These are phyloP conservation scores for Parascotia fuliginaria DNA, from an alignment of 2,888 invertebrate species.

Conservation along the genomic window DNA sequence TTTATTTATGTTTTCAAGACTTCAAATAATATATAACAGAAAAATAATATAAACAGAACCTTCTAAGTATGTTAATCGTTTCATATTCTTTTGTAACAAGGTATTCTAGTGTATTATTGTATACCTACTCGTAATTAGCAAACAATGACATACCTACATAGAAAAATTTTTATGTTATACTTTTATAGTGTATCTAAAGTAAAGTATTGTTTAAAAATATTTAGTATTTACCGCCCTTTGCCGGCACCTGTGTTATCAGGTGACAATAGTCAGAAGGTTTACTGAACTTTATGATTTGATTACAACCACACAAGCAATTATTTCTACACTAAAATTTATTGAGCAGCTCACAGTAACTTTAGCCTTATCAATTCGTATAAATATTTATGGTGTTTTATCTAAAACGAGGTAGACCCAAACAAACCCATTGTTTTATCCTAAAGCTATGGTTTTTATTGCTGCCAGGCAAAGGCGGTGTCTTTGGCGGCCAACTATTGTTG, in stretches of 20 bases:
- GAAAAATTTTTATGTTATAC: no score
- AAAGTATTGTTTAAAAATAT: no score
- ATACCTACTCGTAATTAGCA: no score
- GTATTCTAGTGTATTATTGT: no score
- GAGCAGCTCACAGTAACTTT: constrained; percentile 4
- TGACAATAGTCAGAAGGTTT: background rate
- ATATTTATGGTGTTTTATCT: constrained; percentile 27
- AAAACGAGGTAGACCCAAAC: constrained; percentile 36
- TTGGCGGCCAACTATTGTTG: constrained; percentile 50
- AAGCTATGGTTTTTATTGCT: constrained; percentile 38
- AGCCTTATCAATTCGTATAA: constrained; percentile 24
- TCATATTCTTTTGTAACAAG: no score
- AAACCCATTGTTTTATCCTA: constrained; percentile 37
- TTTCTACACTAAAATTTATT: constrained; percentile 20
- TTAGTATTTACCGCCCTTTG: background rate
- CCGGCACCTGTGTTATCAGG: background rate
- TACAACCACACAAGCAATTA: constrained; percentile 13
- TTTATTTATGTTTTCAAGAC: no score
- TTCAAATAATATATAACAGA: no score
- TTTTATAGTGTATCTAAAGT: no score
- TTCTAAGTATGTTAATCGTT: no score
- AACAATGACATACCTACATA: no score
- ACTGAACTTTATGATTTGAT: constrained; percentile 1
- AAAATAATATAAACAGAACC: no score
- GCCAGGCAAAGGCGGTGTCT: constrained; percentile 46